These are phyloP conservation scores for Nematolebias whitei DNA, from an alignment of 2,113 vertebrate species.

Conservation along the genomic window DNA sequence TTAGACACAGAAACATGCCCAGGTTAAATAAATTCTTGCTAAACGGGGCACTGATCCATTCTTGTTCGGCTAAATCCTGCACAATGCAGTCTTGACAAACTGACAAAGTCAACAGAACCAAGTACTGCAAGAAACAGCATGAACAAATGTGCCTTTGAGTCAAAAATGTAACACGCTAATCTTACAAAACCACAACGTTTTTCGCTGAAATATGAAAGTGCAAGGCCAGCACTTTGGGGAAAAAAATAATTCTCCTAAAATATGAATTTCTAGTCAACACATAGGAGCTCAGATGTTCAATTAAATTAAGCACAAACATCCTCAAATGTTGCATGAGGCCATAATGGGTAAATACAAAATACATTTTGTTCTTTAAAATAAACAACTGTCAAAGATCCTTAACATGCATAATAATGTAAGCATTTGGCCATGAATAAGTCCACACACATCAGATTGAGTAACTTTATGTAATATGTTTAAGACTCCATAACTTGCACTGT, in stretches of 20 bases:
- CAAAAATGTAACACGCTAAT: not conserved
- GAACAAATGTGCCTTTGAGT: not conserved
- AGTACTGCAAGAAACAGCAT: not conserved
- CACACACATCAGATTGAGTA: constrained; percentile 20
- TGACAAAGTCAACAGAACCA: not conserved
- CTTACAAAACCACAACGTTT: not conserved
- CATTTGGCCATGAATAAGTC: constrained; percentile 31
- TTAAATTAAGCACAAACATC: not conserved
- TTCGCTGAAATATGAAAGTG: not conserved
- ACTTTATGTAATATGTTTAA: constrained; percentile 10
- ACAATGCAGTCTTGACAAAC: not conserved
- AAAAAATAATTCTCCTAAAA: not conserved
- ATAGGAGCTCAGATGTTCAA: not conserved
- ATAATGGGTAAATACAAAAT: not conserved
- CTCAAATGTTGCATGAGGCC: not conserved
- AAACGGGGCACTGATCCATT: not conserved
- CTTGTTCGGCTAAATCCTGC: constrained; percentile 1
- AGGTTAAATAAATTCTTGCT: not conserved
- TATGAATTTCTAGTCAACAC: not conserved
- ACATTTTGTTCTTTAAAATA: not conserved
- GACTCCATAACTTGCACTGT: constrained; percentile 4
- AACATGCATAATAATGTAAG: not conserved
- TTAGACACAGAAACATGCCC: constrained; percentile 20
- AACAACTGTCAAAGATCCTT: not conserved
- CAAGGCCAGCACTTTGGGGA: not conserved